Base-by-base conservation (phyloP, 2,888 invertebrate genomes). In the Rapana venosa region DNA sequence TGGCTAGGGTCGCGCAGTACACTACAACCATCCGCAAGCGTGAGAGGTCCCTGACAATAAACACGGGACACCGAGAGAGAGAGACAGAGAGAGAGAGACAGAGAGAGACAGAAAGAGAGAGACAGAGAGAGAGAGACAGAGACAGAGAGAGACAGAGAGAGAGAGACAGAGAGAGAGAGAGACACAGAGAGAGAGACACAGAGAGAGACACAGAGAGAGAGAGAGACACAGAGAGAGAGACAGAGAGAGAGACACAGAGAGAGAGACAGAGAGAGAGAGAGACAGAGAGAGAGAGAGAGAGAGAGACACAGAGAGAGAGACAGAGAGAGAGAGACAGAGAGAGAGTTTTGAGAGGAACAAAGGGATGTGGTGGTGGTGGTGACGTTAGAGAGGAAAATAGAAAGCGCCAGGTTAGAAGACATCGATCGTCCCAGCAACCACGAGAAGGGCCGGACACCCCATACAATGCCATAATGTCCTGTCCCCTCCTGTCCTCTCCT, bases 1-100 rank as follows among this genome's bases (percentile, higher is more conserved):
- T 74, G 74, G n/a, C n/a, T 26, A 74, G 74, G 74, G 74, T 74
- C 74, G 74, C 74, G 13, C 74, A n/a, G 74, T 74, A 74, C 74
- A 47, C 2, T 47, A 47, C 47, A 5, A 47, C 47, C 2, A 8
- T 47, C 47, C 47, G 47, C 47, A 47, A 47, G 47, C 47, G 47
- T 47, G 47, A 47, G 47, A 47, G 47, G 47, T 2, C 8, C 47
- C 47, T 47, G 8, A 47, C 47, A 74, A n/a, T 22, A 61, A 61
- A 13, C 74, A 74, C 11, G 26, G 26, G n/a, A n/a, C 74, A 11
- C 13, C n/a, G 74, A 26, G 74, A 74, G 70, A 74, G 70, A 74
- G 74, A 74, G 74, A 74, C 6, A 74, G n/a, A 74, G 74, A 4
- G n/a, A 74, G 74, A 26, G 74, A 74, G 26, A n/a, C 1, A n/a